Evolutionary conservation across 92 coral and sea anemone genomes (phyloP), one percentile per base, ranked within the genome.

Genomic region (Parazoanthus atlanticus): DNA sequence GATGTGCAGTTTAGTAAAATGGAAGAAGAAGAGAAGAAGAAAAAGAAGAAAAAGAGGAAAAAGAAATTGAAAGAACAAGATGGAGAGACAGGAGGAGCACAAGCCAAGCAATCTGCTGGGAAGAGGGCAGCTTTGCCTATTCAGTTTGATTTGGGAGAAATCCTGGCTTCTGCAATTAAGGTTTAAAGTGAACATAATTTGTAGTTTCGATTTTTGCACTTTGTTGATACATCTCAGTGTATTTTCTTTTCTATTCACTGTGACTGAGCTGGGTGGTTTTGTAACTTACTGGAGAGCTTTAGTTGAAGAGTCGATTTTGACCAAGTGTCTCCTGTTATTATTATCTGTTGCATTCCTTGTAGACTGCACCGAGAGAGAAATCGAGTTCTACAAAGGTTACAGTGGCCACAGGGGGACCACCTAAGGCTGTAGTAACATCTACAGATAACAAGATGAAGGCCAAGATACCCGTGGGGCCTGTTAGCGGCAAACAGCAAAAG

Each of bases 121-220:
- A 96, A 96, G 90, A 94, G 93, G 74, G 91, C 99, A 8, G 90
- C 94, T 29, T 88, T 91, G 86, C 94, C 95, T 5, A 81, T 96
- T 52, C 90, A 90, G 88, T 91, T 96, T 82, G 99, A 96, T 80
- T 85, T 96, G 54, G 96, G 95, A 71, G 90, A 91, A 69, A 86
- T 93, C 88, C 86, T 94, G 36, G 90, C 92, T 29, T 78, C 93
- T 34, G 70, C 78, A n/a, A 84, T 94, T 17, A 88, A 93, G 90
- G 97, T 94, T n/a, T n/a, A n/a, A 89, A 15, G 58, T 16, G 49
- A 52, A 13, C 58, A 13, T 16, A 52, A 2, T 13, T 52, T 52
- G 58, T 13, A 43, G 49, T 15, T 88, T 16, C 32, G 32, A 31
- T 38, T 40, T 34, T 23, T 49, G 76, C 2, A 32, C 71, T 28